Conservation (phyloP, 2,113 vertebrate genomes). For the Brachyhypopomus gauderio region DNA sequence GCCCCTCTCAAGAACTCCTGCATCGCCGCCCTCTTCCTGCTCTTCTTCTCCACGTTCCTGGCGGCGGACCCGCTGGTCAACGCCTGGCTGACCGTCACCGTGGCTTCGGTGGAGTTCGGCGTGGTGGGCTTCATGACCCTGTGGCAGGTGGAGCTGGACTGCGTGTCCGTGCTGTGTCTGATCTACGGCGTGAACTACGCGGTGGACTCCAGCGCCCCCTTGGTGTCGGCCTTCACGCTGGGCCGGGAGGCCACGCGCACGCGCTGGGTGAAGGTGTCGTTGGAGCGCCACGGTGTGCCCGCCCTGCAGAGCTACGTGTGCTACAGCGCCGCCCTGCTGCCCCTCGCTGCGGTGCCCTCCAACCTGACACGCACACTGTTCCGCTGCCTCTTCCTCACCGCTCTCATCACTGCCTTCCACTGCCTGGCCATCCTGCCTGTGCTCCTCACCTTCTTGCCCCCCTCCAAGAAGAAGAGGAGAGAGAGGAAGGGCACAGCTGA, state of each 20-base stretch:
- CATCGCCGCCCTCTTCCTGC: conserved; percentile 94
- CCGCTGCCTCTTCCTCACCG: conserved; percentile 96
- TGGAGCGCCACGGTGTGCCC: conserved; percentile 95
- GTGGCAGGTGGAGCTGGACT: conserved; percentile 97
- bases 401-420: conserved; percentile 97
- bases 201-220: conserved; percentile 92
- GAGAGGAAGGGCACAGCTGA: conserved; percentile 82
- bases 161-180: conserved; percentile 94
- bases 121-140: conserved; percentile 98
- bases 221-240: conserved; percentile 93
- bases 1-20: conserved; percentile 95
- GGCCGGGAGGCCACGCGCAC: conserved; percentile 95
- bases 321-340: conserved; percentile 91
- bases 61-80: conserved; percentile 94
- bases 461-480: conserved; percentile 89
- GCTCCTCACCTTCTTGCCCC: conserved; percentile 96
- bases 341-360: conserved; percentile 92
- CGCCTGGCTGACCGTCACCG: conserved; percentile 92
- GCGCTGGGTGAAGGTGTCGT: conserved; percentile 93
- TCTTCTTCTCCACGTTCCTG: conserved; percentile 94
- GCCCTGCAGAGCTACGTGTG: conserved; percentile 97
- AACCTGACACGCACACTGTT: conserved; percentile 98
- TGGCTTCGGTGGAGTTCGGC: conserved; percentile 95
- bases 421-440: conserved; percentile 98
- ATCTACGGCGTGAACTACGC: conserved; percentile 95